Base-by-base conservation (phyloP, 2,888 invertebrate genomes). In the Hesperia comma region DNA sequence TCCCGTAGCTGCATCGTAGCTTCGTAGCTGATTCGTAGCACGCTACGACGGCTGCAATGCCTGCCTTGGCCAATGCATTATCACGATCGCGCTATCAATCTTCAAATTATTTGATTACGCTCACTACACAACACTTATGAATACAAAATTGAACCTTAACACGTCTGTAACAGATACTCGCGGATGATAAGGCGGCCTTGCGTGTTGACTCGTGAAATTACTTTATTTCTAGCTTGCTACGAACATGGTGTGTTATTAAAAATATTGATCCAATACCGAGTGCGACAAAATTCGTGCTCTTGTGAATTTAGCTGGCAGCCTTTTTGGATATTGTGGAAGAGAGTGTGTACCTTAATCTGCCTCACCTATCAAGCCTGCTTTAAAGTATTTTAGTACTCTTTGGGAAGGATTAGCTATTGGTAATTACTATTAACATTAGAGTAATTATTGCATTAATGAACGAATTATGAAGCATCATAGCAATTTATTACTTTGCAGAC, bases 131-230 rank as follows among this genome's bases (percentile, higher is more conserved):
- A 12, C 19, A 43, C 19, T 49, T 37, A 19, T 21, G 40, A 56
- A 43, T 54, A 62, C 54, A 54, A 33, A 56, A 63, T 54, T 63
- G 49, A 41, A 41, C 62, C 4, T 15, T 61, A 32, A 26, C 41
- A 41, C 41, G 54, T 54, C 54, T 51, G 62, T 54, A 54, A 53
- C 53, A 53, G 62, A 62, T 54, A 62, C 41, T 53, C 14, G 26
- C 6, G 54, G 41, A 40, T 61, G 61, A 61, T 62, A 62, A 62
- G 54, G 54, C 14, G n/a, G 49, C 67, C 64, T 71, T 63, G 70
- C 70, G 70, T 71, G 70, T 69, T 71, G 32, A 54, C 17, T 70
- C 51, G 62, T 69, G 53, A 71, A 71, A 72, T 72, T 69, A 63
- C 71, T 72, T 70, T 67, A 72, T 72, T 71, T 54, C 53, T 55